Percentiles rank a stretch among this genome's conserved stretches.
Conservation (phyloP, 2,888 invertebrate genomes). For the Bedellia somnulentella region DNA sequence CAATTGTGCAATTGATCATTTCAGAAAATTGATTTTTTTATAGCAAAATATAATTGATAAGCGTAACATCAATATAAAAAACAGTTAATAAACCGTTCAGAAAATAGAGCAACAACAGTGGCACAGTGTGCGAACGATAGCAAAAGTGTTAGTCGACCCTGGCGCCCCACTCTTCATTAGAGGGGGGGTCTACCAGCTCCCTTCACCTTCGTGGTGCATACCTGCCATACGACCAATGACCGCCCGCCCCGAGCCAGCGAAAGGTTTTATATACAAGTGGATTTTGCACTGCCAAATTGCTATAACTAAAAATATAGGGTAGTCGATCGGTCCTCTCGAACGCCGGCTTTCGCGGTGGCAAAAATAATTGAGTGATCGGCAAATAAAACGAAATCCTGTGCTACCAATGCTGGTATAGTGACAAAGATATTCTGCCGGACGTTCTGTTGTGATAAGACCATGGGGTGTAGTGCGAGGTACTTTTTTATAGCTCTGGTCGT, state of each 20-base stretch:
- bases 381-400: too few relatives aligned
- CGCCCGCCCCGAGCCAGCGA: slow-evolving; percentile 56
- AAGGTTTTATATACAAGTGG: slow-evolving; percentile 68
- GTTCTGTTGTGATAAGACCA: slow-evolving; percentile 14
- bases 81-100: too few relatives aligned
- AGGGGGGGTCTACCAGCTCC: slow-evolving; percentile 36
- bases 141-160: slow-evolving; percentile 58
- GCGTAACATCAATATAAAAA: too few relatives aligned
- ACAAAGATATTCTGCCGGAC: too few relatives aligned
- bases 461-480: slow-evolving; percentile 57
- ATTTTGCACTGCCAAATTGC: slow-evolving; percentile 62
- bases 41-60: too few relatives aligned
- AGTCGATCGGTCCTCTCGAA: slow-evolving; percentile 53
- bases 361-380: too few relatives aligned
- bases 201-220: slow-evolving; percentile 50
- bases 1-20: too few relatives aligned
- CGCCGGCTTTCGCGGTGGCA: slow-evolving; percentile 26
- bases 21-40: too few relatives aligned
- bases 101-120: too few relatives aligned
- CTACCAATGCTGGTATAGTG: too few relatives aligned
- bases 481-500: slow-evolving; percentile 51
- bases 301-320: slow-evolving; percentile 67
- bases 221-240: slow-evolving; percentile 42
- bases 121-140: slow-evolving; percentile 44
- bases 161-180: slow-evolving; percentile 30